These are phyloP conservation scores for Aricia artaxerxes DNA, from an alignment of 2,888 invertebrate species.

Conservation along the genomic window DNA sequence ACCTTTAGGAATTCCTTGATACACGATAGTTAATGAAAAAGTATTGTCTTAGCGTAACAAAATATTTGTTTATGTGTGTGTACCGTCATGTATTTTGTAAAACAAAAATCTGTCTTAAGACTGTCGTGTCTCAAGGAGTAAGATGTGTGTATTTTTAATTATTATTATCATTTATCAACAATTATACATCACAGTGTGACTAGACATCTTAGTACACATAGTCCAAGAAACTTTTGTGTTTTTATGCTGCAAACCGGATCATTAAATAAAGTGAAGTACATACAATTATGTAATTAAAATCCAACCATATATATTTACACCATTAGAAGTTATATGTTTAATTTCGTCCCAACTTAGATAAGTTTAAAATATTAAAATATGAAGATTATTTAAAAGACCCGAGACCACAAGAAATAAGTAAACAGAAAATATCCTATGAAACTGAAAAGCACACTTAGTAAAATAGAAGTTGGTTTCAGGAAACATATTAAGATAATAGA, in stretches of 20 bases:
- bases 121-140: too few species aligned
- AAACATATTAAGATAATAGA: not conserved
- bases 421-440: not conserved
- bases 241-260: too few species aligned
- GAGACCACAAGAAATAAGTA: not conserved
- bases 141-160: not conserved
- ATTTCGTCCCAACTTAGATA: not conserved
- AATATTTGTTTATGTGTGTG: not conserved
- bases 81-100: too few species aligned
- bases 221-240: too few species aligned
- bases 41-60: not conserved
- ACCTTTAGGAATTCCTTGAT: too few species aligned
- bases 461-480: not conserved
- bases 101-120: too few species aligned
- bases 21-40: too few species aligned
- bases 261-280: too few species aligned
- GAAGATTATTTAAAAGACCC: not conserved
- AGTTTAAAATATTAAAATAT: not conserved
- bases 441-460: not conserved
- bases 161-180: too few species aligned
- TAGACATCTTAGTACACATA: too few species aligned
- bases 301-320: not conserved
- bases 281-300: not conserved
- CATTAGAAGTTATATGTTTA: not conserved
- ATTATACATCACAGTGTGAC: too few species aligned